Evolutionary conservation across 2,888 invertebrate species (phyloP).

Genomic region (Onchidella celtica): DNA sequence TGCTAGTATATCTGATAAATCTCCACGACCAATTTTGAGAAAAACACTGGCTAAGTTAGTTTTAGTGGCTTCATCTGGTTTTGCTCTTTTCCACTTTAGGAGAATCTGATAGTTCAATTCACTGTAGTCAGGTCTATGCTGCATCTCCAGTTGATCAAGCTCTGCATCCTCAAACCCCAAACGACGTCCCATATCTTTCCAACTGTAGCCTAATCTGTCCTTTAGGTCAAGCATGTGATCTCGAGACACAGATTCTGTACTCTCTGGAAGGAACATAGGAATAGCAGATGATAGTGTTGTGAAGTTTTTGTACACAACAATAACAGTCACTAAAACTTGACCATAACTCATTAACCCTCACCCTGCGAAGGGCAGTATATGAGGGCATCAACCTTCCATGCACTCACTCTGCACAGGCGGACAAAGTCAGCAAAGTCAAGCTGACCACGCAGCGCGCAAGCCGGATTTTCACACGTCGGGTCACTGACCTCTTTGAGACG

Average conservation of each 20-base stretch:
- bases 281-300: too few relatives aligned
- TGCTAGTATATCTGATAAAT: constrained; percentile 34
- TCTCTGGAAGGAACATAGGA: too few relatives aligned
- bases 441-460: too few relatives aligned
- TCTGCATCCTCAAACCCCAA: constrained; percentile 8
- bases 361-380: too few relatives aligned
- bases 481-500: too few relatives aligned
- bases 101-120: constrained; percentile 40
- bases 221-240: constrained; percentile 24
- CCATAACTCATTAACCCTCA: too few relatives aligned
- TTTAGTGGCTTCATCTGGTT: constrained; percentile 7
- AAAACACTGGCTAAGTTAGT: constrained; percentile 9
- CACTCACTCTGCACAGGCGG: too few relatives aligned
- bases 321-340: too few relatives aligned
- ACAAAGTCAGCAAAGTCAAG: too few relatives aligned
- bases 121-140: not conserved
- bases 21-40: constrained; percentile 3
- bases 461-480: too few relatives aligned
- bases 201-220: constrained; percentile 22
- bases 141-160: constrained; percentile 5
- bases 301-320: too few relatives aligned
- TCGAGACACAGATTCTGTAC: not conserved
- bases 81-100: not conserved
- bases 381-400: too few relatives aligned
- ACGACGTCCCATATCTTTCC: constrained; percentile 41